Conservation (phyloP, 2,113 vertebrate genomes). For the Tachysurus fulvidraco region DNA sequence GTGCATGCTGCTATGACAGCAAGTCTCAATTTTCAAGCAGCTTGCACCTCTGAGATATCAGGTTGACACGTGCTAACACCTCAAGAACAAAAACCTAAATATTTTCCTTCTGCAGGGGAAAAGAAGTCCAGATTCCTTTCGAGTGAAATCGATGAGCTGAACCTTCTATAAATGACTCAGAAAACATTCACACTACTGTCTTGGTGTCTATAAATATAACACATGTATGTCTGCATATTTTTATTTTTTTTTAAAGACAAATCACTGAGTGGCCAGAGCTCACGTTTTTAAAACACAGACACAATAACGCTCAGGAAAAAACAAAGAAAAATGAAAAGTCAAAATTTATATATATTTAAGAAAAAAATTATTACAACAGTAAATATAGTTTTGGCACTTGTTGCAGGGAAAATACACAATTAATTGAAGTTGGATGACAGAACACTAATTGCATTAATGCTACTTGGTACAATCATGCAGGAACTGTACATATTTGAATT, state of each 20-base stretch:
- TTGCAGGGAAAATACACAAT: too few species aligned
- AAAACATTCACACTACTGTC: neutral
- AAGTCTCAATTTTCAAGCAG: conserved; percentile 24
- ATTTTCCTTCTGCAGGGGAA: neutral
- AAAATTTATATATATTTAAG: too few species aligned
- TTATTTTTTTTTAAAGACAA: too few species aligned
- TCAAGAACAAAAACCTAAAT: conserved; percentile 31
- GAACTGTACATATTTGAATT: too few species aligned
- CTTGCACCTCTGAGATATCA: conserved; percentile 7
- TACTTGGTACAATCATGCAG: too few species aligned
- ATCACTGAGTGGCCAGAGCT: neutral
- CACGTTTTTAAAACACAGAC: neutral
- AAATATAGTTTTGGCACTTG: too few species aligned
- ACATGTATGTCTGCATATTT: neutral
- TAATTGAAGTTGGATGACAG: too few species aligned
- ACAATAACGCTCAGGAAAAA: too few species aligned
- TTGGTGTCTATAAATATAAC: conserved; percentile 34
- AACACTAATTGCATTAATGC: too few species aligned
- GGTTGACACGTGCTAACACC: conserved; percentile 18
- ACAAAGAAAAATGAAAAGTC: too few species aligned
- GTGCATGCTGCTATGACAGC: conserved; percentile 1
- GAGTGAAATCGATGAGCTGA: neutral
- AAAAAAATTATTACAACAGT: too few species aligned
- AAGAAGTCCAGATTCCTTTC: neutral
- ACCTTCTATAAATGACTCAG: conserved; percentile 17